Conservation (phyloP, 2,113 vertebrate species). For the Myotis davidii region DNA sequence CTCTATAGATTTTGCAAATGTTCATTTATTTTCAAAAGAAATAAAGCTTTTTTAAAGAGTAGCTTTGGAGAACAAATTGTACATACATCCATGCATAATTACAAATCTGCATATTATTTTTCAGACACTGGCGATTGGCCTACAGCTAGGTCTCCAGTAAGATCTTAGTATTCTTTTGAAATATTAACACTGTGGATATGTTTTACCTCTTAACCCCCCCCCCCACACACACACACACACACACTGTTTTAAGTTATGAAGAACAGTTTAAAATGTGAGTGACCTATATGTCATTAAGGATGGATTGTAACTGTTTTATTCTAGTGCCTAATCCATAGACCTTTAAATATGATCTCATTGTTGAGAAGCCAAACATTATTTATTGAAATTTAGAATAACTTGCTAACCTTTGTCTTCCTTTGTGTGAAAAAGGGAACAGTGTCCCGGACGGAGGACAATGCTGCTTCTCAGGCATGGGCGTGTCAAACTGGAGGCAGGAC, state of each 20-base stretch:
- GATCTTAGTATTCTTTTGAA: not conserved
- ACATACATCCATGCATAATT: slow-evolving; percentile 9
- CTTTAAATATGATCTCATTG: not conserved
- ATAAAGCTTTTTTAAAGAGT: slow-evolving; percentile 8
- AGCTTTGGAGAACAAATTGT: slow-evolving; percentile 19
- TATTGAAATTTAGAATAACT: not conserved
- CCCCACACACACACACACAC: not conserved
- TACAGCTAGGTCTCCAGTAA: not conserved
- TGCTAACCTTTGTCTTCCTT: not conserved
- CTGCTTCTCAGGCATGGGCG: not conserved
- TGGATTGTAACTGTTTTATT: not conserved
- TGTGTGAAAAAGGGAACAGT: not conserved
- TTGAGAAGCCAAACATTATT: slow-evolving; percentile 8
- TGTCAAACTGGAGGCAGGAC: not conserved
- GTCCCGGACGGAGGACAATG: not conserved
- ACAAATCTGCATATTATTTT: not conserved
- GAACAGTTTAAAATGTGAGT: not conserved
- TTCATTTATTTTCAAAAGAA: slow-evolving; percentile 45
- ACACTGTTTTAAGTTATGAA: not conserved
- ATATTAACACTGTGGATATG: not conserved
- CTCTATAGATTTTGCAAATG: slow-evolving; percentile 52
- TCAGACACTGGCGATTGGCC: not conserved
- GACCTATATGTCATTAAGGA: not conserved
- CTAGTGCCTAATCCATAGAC: not conserved
- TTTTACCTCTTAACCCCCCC: slow-evolving; percentile 10